These are phyloP conservation scores for Drosophila aff. DNA, from an alignment of 1,140 invertebrate species.

Conservation along the genomic window DNA sequence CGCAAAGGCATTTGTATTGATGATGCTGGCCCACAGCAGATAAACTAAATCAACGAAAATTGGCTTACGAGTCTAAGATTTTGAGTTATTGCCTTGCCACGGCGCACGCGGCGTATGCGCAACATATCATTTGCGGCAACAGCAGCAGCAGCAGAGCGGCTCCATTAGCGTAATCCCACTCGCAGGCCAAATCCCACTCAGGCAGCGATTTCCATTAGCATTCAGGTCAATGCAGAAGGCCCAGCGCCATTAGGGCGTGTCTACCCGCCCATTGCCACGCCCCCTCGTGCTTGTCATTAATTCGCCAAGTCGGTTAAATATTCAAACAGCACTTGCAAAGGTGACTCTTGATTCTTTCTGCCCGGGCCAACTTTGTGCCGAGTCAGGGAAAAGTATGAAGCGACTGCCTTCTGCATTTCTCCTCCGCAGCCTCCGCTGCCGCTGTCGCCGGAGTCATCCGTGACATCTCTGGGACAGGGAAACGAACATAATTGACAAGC, in stretches of 20 bases:
- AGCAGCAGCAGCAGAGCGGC: conserved; percentile 12
- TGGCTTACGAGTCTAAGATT: conserved; percentile 76
- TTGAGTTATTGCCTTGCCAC: conserved; percentile 68
- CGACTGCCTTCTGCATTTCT: conserved; percentile 20
- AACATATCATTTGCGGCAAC: conserved; percentile 65
- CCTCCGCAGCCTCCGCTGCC: not conserved
- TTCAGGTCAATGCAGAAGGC: conserved; percentile 57
- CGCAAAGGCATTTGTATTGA: conserved; percentile 75
- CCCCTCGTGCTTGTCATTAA: conserved; percentile 42
- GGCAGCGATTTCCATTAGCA: conserved; percentile 51
- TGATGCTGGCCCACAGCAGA: conserved; percentile 64
- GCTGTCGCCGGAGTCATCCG: conserved; percentile 7
- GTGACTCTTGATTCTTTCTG: conserved; percentile 45
- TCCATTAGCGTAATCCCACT: conserved; percentile 33
- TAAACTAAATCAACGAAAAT: conserved; percentile 84
- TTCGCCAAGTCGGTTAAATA: conserved; percentile 48
- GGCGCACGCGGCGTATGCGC: conserved; percentile 66
- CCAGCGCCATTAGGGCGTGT: conserved; percentile 38
- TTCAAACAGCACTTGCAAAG: conserved; percentile 40
- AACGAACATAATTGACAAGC: conserved; percentile 61
- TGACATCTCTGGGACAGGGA: conserved; percentile 27
- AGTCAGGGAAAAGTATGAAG: conserved; percentile 39
- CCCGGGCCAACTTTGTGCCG: conserved; percentile 34
- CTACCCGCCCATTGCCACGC: conserved; percentile 6
- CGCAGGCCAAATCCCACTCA: conserved; percentile 47